phyloP scores from a whole-genome alignment of 2,113 vertebrate genomes.

The Galeopterus variegatus region DNA sequence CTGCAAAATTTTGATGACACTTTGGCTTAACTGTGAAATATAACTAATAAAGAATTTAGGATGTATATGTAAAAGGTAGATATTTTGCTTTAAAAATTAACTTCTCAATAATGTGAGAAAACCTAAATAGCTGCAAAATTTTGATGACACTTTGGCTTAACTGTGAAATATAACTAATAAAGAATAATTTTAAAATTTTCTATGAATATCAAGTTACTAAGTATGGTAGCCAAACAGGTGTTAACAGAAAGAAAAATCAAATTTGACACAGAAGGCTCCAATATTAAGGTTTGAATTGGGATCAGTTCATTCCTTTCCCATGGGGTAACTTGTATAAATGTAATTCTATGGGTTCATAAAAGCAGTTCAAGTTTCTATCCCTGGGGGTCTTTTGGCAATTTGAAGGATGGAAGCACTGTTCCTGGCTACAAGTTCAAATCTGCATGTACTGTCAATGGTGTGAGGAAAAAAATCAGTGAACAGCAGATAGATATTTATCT shows the following conservation, averaged over 20 bases:
- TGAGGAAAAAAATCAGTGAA: constrained; percentile 68
- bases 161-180: constrained; percentile 37
- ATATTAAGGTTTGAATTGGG: constrained; percentile 90
- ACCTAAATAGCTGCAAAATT: constrained; percentile 27
- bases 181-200: constrained; percentile 77
- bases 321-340: constrained; percentile 91
- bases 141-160: constrained; percentile 40
- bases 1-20: constrained; percentile 43
- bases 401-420: constrained; percentile 89
- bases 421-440: constrained; percentile 89
- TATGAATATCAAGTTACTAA: constrained; percentile 82
- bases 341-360: constrained; percentile 94
- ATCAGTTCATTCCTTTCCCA: constrained; percentile 90
- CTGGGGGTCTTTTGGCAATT: constrained; percentile 88
- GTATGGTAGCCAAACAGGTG: constrained; percentile 87
- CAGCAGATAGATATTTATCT: constrained; percentile 73
- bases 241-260: constrained; percentile 86
- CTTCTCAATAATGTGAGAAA: background rate
- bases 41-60: background rate
- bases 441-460: constrained; percentile 80
- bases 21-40: constrained; percentile 44
- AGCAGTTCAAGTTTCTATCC: constrained; percentile 91
- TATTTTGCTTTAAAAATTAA: constrained; percentile 34
- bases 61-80: background rate
- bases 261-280: constrained; percentile 87